These are phyloP conservation scores for Andrena bicolor DNA, from an alignment of 2,888 invertebrate genomes.

Conservation along the genomic window DNA sequence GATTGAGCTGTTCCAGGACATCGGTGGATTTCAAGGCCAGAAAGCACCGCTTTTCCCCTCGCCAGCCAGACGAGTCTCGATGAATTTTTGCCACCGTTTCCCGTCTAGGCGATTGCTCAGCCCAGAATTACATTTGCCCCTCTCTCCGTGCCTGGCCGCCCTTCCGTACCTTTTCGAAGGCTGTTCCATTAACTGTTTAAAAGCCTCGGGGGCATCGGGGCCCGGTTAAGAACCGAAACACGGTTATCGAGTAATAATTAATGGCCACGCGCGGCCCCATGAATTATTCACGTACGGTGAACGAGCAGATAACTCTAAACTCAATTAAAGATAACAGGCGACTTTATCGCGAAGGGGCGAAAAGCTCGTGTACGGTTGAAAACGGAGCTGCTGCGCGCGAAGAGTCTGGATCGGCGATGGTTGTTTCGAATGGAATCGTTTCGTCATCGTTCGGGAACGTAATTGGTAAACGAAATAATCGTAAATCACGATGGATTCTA, in stretches of 20 bases:
- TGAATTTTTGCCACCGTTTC: not conserved
- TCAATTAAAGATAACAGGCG: constrained; percentile 63
- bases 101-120: constrained; percentile 51
- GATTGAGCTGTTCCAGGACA: constrained; percentile 36
- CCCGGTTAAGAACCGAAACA: constrained; percentile 60
- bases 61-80: not conserved
- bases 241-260: constrained; percentile 68
- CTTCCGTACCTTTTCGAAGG: constrained; percentile 31
- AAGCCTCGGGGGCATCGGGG: constrained; percentile 46
- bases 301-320: constrained; percentile 62
- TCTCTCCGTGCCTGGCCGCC: constrained; percentile 14
- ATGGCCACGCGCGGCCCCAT: constrained; percentile 43
- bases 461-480: not conserved
- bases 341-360: constrained; percentile 29
- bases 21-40: constrained; percentile 41
- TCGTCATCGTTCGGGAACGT: not conserved
- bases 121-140: constrained; percentile 53
- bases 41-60: not conserved
- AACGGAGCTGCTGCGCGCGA: not conserved
- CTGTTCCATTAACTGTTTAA: constrained; percentile 59
- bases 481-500: too few relatives aligned
- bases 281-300: constrained; percentile 63
- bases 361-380: constrained; percentile 1
- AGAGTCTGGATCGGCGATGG: not conserved
- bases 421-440: constrained; percentile 1